These are phyloP conservation scores for Azorinus chamasolen DNA, from an alignment of 2,888 invertebrate genomes.

Conservation along the genomic window DNA sequence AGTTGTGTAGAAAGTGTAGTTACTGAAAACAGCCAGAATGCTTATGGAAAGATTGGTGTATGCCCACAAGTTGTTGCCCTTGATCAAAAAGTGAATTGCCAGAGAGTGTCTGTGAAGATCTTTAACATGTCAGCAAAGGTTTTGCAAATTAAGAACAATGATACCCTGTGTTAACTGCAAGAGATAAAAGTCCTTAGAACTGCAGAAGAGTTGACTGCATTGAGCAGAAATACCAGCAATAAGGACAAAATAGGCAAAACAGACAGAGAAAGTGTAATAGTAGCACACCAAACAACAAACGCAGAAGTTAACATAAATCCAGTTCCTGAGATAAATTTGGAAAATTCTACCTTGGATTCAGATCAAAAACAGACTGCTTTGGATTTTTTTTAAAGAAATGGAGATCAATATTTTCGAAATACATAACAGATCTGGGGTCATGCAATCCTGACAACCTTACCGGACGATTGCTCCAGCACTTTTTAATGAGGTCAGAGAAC, in stretches of 20 bases:
- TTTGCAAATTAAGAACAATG: constrained; percentile 9
- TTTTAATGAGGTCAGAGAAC: constrained; percentile 25
- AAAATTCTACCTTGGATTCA: not conserved
- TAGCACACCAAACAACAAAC: too few species aligned
- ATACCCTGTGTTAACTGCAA: constrained; percentile 15
- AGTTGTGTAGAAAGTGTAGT: constrained; percentile 13
- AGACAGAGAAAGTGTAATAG: too few species aligned
- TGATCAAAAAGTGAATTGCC: constrained; percentile 7
- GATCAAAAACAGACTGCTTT: constrained; percentile 10
- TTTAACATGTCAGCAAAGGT: constrained; percentile 24
- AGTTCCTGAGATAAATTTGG: constrained; percentile 4
- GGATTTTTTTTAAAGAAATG: constrained; percentile 13
- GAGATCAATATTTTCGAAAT: constrained; percentile 21
- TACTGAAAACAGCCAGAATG: constrained; percentile 8
- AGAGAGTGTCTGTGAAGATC: constrained; percentile 20
- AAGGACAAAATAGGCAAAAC: too few species aligned
- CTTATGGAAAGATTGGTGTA: constrained; percentile 1
- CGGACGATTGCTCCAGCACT: constrained; percentile 23
- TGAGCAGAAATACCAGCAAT: too few species aligned
- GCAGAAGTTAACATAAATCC: not conserved
- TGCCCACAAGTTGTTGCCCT: constrained; percentile 25
- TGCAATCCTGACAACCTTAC: constrained; percentile 12
- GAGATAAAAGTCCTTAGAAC: constrained; percentile 21
- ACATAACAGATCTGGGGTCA: constrained; percentile 11
- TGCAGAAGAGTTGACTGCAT: not conserved